Conservation (phyloP, 2,113 vertebrate species). For the Stigmatopora nigra region DNA sequence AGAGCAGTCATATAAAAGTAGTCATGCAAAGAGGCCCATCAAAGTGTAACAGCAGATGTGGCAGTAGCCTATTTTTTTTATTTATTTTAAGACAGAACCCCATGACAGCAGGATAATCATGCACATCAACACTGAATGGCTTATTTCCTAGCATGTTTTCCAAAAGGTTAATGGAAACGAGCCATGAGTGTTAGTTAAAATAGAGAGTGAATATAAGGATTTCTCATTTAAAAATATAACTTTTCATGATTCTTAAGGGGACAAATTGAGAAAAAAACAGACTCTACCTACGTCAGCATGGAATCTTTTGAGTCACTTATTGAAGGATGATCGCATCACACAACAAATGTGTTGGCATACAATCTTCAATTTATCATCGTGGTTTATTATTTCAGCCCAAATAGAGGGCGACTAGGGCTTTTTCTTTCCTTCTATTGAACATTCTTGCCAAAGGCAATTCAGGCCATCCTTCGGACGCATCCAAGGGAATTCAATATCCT, state of each 20-base stretch:
- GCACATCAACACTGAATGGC: not conserved
- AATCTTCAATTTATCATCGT: slow-evolving; percentile 12
- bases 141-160: not conserved
- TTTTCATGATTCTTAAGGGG: not conserved
- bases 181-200: not conserved
- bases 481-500: slow-evolving; percentile 40
- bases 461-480: slow-evolving; percentile 18
- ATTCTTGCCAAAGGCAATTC: slow-evolving; percentile 18
- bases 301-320: not conserved
- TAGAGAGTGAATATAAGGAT: not conserved
- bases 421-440: slow-evolving; percentile 18
- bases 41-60: too few relatives aligned
- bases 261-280: not conserved
- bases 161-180: not conserved
- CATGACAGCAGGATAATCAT: too few relatives aligned
- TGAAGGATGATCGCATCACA: slow-evolving; percentile 1
- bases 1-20: too few relatives aligned
- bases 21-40: too few relatives aligned
- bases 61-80: too few relatives aligned
- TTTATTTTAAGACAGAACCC: too few relatives aligned
- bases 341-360: not conserved
- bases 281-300: not conserved
- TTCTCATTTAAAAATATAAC: not conserved
- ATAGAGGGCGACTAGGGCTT: slow-evolving; percentile 27
- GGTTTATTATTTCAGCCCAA: slow-evolving; percentile 41